Evolutionary conservation across 2,888 invertebrate genomes (phyloP), one percentile per base, ranked within the genome.

Genomic region (Biston betularia): DNA sequence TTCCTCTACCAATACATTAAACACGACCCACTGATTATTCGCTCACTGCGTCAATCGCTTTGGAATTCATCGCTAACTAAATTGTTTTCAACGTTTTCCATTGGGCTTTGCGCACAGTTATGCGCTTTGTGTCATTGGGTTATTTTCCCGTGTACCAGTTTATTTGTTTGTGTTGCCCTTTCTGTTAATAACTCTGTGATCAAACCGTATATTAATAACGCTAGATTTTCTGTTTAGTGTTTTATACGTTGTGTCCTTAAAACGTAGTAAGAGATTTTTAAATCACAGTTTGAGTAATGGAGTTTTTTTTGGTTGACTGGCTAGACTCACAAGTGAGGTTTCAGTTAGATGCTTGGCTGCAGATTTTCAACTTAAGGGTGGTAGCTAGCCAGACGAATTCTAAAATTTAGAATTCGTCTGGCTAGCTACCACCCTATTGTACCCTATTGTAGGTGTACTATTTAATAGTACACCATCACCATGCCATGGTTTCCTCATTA

Each of bases 51-150:
- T 8, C 35, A 48, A 24, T 34, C 84, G 85, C 88, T 89, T 86
- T 83, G 85, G 84, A 88, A 89, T 89, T 84, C 87, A 88, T 84
- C 84, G 85, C 82, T 90, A 92, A 90, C 89, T 84, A 89, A 91
- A 91, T 90, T 90, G 88, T 90, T 87, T 86, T 86, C 79, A 82
- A 84, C 82, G 75, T 77, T 75, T 75, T 72, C 69, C 74, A 62
- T 65, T 70, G 71, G 70, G 72, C 70, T 71, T 68, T 68, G 72
- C 68, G 70, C 66, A 72, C 72, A 44, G 75, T 65, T 68, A 67
- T 74, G 62, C 62, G 70, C 63, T 70, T 65, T 68, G 67, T 69
- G 69, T 72, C 69, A 72, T 71, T 74, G 72, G 68, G 71, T 74
- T 68, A 70, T 67, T 67, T 53, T 50, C 66, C 62, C 38, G 66